Percentiles rank a stretch among this genome's conserved stretches.
Conservation (phyloP, 2,888 invertebrate species). For the Drosophila ezoana region DNA sequence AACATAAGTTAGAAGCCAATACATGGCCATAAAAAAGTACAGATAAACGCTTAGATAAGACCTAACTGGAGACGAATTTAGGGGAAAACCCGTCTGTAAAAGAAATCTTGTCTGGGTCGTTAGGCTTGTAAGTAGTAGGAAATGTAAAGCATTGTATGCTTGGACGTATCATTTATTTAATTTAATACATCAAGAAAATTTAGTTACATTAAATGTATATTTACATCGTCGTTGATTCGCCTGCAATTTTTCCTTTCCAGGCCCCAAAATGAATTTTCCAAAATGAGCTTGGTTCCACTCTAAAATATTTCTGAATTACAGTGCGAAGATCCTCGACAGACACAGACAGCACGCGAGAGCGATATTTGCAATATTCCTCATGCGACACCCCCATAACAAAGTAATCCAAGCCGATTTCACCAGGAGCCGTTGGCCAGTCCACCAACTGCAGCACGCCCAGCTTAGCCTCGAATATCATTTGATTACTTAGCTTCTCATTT, state of each 20-base stretch:
- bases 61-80: too few species aligned
- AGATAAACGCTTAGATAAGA: too few species aligned
- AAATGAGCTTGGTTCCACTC: constrained; percentile 85
- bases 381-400: constrained; percentile 92
- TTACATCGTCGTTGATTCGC: too few species aligned
- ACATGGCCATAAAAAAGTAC: too few species aligned
- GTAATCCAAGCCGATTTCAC: constrained; percentile 90
- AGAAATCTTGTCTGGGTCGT: too few species aligned
- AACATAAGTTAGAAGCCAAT: too few species aligned
- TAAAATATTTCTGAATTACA: constrained; percentile 90
- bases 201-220: too few species aligned
- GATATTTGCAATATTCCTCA: constrained; percentile 91
- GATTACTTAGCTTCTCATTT: constrained; percentile 87
- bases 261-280: constrained; percentile 91
- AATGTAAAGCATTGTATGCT: too few species aligned
- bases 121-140: too few species aligned
- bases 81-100: too few species aligned
- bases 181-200: too few species aligned
- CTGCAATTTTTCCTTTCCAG: constrained; percentile 84
- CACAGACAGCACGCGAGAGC: constrained; percentile 90
- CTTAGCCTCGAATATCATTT: constrained; percentile 94
- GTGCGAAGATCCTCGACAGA: constrained; percentile 89
- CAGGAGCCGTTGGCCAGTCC: constrained; percentile 94
- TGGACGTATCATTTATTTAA: too few species aligned
- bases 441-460: constrained; percentile 94